Base-by-base conservation (phyloP, 2,113 vertebrate genomes). In the Labrus mixtus region DNA sequence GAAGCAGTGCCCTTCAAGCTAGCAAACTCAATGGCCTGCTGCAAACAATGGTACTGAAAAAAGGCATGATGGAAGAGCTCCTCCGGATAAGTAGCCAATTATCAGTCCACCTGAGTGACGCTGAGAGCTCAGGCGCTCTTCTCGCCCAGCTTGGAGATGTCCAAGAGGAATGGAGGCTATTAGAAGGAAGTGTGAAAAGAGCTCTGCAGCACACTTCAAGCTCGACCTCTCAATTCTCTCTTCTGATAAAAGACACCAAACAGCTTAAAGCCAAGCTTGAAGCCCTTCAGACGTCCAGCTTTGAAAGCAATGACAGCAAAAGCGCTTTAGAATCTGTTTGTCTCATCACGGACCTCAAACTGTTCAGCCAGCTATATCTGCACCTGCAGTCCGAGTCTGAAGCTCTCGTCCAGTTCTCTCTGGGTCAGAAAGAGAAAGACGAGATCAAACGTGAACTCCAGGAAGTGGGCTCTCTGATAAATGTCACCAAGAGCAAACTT, bases 401-500 rank as follows among this genome's bases (percentile, higher is more conserved):
- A n/a, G 71, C 92, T 60, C 95, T 95, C 25, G 90, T 93, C 72
- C 94, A 94, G 66, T 95, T 95, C 79, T 92, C 94, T 73, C 93
- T 96, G 83, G 96, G 96, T 58, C 92, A 92, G 41, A 94, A 93
- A 73, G 98, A 98, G 73, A 95, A 93, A 81, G 75, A 83, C 9
- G 79, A 90, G 73, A 84, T 97, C 46, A 92, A 94, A 65, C 87
- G 33, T 17, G 74, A 82, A 37, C 65, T 97, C 41, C 88, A 90
- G 43, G 86, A 93, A 54, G 78, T 98, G 63, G 92, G 90, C 73
- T 87, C 82, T 23, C 89, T 94, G 19, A 20, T 97, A 22, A 89
- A 93, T 57, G 79, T 76, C 1, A 57, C 92, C 51, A 92, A 81
- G 8, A 93, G 89, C 1, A 87, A 91, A 68, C 48, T 85, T 13